Percentiles rank a stretch among this genome's conserved stretches.
Evolutionary conservation across 2,113 vertebrate genomes (phyloP).

Genomic region (Sylvia atricapilla): DNA sequence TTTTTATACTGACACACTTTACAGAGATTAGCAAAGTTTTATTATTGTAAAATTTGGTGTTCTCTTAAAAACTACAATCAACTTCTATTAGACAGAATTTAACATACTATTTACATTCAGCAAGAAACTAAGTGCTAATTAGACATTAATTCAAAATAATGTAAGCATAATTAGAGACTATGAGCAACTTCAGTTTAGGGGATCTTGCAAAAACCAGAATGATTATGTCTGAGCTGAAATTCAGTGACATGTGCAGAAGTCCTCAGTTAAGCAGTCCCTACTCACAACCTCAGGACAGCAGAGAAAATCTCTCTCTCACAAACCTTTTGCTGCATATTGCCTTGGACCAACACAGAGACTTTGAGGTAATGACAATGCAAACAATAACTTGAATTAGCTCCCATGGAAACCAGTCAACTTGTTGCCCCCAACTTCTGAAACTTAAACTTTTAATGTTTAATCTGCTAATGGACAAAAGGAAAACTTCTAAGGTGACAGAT

Average conservation of each 20-base stretch:
- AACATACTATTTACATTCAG: neutral
- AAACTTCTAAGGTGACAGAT: neutral
- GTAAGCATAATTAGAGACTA: neutral
- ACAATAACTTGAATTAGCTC: conserved; percentile 50
- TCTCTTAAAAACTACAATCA: neutral
- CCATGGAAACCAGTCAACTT: conserved; percentile 62
- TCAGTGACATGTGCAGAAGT: neutral
- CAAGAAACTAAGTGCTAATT: neutral
- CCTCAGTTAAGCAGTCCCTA: neutral
- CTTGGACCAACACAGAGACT: conserved; percentile 1
- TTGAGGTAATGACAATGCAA: conserved; percentile 1
- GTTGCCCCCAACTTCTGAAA: conserved; percentile 9
- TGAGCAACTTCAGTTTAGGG: neutral
- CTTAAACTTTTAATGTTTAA: conserved; percentile 21
- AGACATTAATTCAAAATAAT: neutral
- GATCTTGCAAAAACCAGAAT: neutral
- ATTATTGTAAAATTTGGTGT: neutral
- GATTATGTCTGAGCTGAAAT: neutral
- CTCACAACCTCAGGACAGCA: neutral
- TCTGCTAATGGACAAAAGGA: neutral
- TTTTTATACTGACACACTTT: neutral
- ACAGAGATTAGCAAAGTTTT: neutral
- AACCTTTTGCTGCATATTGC: neutral
- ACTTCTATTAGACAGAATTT: neutral
- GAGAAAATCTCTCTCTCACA: neutral